These are phyloP conservation scores for Echinometra lucunter DNA, from an alignment of 53 echinoderm and acorn worm genomes.

Conservation along the genomic window DNA sequence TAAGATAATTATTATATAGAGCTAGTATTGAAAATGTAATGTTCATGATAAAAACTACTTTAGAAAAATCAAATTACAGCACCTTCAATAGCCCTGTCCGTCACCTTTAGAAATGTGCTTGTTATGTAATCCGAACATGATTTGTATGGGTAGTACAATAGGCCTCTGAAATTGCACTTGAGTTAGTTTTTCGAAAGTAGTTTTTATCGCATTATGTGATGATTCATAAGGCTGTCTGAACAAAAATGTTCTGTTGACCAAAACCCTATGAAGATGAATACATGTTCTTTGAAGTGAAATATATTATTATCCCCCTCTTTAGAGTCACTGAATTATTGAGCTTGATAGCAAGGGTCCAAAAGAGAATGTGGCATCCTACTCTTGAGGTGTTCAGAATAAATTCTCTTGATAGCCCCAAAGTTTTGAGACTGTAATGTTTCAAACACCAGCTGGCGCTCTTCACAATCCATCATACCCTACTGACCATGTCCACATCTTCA, in stretches of 20 bases:
- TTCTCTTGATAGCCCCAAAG: not conserved
- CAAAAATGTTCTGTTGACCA: not conserved
- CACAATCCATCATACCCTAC: not conserved
- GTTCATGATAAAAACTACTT: not conserved
- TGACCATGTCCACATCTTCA: conserved; percentile 55
- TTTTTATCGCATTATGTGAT: too few species aligned
- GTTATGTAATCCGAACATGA: too few species aligned
- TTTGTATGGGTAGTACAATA: too few species aligned
- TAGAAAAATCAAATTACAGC: too few species aligned
- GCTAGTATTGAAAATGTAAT: not conserved
- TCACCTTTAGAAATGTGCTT: too few species aligned
- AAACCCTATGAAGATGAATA: not conserved
- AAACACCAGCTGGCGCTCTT: conserved; percentile 51
- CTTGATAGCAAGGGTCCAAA: too few species aligned
- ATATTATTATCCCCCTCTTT: not conserved
- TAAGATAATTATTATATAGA: not conserved
- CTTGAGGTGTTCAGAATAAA: not conserved
- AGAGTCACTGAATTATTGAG: not conserved
- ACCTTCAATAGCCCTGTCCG: too few species aligned
- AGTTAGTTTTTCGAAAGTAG: too few species aligned
- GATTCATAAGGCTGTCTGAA: not conserved
- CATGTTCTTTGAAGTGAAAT: not conserved
- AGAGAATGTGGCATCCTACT: not conserved
- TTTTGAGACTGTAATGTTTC: conserved; percentile 10
- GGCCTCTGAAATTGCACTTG: too few species aligned